A percentile compares a stretch with the other conserved stretches of the same genome.
phyloP scores from a whole-genome alignment of 2,113 vertebrate species.

The Rhineura floridana region DNA sequence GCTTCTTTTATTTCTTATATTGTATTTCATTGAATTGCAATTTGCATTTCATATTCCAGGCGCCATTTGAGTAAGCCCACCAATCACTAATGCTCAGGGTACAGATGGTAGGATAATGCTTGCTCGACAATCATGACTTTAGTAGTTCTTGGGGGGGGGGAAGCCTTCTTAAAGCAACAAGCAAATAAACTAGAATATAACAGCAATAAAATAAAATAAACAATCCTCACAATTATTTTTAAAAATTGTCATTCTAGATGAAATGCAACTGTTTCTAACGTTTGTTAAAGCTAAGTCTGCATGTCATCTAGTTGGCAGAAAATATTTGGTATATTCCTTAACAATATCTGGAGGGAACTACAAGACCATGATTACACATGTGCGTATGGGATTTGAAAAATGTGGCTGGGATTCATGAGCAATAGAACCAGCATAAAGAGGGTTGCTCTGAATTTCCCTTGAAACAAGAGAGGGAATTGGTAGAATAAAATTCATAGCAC shows the following conservation, averaged over 20 bases:
- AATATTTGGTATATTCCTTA: conserved; percentile 20
- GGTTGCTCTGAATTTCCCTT: neutral
- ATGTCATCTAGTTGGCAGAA: neutral
- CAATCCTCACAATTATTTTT: neutral
- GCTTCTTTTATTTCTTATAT: too few relatives aligned
- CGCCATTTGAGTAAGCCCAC: neutral
- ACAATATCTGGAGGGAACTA: conserved; percentile 2
- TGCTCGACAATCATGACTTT: neutral
- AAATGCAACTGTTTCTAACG: conserved; percentile 1
- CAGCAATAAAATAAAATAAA: neutral
- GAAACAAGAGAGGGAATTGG: conserved; percentile 33
- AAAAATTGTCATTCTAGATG: neutral
- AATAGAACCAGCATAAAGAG: conserved; percentile 17
- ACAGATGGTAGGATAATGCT: neutral
- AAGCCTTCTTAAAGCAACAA: neutral
- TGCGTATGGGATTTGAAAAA: conserved; percentile 1
- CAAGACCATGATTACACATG: neutral
- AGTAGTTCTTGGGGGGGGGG: neutral
- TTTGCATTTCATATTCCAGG: too few relatives aligned
- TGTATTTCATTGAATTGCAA: too few relatives aligned
- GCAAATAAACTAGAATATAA: neutral
- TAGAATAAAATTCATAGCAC: neutral
- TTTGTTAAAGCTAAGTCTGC: neutral
- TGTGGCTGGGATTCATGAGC: conserved; percentile 1
- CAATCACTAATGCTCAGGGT: neutral